Evolutionary conservation across 2,113 vertebrate species (phyloP).

Genomic region (Brienomyrus brachyistius): DNA sequence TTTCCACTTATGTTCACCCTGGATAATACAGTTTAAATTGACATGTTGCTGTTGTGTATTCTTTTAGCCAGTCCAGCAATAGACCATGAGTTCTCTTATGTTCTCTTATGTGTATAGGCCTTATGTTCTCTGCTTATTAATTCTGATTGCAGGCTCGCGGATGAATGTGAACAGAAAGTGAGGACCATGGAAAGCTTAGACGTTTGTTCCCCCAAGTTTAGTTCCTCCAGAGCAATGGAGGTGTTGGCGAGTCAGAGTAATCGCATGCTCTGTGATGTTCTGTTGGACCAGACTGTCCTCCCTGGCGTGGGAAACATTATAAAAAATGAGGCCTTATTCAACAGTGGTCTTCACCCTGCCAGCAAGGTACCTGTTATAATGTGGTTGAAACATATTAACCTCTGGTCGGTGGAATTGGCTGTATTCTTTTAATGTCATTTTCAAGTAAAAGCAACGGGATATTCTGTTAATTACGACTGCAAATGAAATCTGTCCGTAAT

Average conservation of each 20-base stretch:
- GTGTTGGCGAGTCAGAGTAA: conserved; percentile 62
- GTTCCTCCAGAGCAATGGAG: conserved; percentile 63
- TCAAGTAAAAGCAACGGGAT: background rate
- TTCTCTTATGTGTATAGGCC: background rate
- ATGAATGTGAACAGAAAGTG: conserved; percentile 69
- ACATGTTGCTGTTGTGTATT: background rate
- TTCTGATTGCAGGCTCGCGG: conserved; percentile 60
- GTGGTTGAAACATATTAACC: background rate
- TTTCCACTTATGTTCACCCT: background rate
- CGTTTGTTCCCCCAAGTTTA: conserved; percentile 80
- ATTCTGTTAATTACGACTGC: background rate
- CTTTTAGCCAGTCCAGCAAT: background rate
- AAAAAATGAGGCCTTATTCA: conserved; percentile 89
- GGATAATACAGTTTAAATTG: background rate
- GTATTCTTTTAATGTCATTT: background rate
- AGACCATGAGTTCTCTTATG: conserved; percentile 29
- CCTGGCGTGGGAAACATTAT: conserved; percentile 96
- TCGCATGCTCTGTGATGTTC: conserved; percentile 81
- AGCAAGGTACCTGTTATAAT: conserved; percentile 60
- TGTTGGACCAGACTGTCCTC: conserved; percentile 82
- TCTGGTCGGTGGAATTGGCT: background rate
- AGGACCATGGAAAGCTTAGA: conserved; percentile 72
- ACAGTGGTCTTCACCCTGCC: conserved; percentile 79
- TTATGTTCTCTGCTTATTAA: conserved; percentile 24
- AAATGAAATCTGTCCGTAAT: background rate